phyloP scores from a whole-genome alignment of 2,888 invertebrate genomes.

The Saturnia pavonia region DNA sequence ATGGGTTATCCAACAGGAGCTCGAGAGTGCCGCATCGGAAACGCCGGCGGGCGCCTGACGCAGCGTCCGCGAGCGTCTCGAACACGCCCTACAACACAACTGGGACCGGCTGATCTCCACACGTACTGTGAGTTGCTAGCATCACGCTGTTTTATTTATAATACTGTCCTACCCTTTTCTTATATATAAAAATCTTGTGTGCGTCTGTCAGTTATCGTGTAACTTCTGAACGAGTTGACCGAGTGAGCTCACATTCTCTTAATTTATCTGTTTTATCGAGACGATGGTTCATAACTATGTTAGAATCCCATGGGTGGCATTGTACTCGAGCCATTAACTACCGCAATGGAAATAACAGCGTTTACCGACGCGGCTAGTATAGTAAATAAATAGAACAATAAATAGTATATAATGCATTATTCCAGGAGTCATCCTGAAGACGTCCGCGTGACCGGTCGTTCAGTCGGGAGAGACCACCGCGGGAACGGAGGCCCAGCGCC shows the following conservation, averaged over 20 bases:
- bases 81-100: slow-evolving; percentile 61
- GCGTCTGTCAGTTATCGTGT: no score
- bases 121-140: slow-evolving; percentile 46
- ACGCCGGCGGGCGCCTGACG: slow-evolving; percentile 66
- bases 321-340: no score
- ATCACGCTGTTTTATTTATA: neutral
- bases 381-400: no score
- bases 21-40: slow-evolving; percentile 58
- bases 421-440: slow-evolving; percentile 52
- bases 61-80: slow-evolving; percentile 64
- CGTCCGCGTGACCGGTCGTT: slow-evolving; percentile 61
- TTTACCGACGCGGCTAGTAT: no score
- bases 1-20: slow-evolving; percentile 24
- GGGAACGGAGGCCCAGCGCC: slow-evolving; percentile 53
- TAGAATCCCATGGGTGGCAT: no score
- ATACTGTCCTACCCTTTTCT: no score
- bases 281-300: no score
- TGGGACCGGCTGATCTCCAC: slow-evolving; percentile 66
- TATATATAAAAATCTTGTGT: no score
- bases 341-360: neutral
- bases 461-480: slow-evolving; percentile 56
- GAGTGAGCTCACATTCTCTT: no score
- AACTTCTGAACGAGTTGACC: no score
- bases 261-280: neutral
- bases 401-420: slow-evolving; percentile 5